Base-by-base conservation (phyloP, 2,888 invertebrate genomes). In the Tetrapedia diversipes region DNA sequence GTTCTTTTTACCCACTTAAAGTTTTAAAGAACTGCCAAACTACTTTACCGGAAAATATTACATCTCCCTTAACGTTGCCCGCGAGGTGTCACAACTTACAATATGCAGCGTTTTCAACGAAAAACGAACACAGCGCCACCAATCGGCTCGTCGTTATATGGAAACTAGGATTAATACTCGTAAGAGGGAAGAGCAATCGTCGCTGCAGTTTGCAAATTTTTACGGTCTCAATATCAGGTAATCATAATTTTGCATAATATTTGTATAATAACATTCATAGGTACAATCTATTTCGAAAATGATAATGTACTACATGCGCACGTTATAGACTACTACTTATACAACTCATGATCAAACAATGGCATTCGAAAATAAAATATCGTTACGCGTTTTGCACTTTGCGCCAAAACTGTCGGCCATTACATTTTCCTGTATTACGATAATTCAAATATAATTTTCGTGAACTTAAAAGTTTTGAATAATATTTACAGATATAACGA, bases 31-130 rank as follows among this genome's bases (percentile, higher is more conserved):
- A 57, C 53, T 70, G 47, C 57, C 59, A 63, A 61, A 63, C 66
- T 69, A 82, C 65, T 69, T 63, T 47, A 65, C 71, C 81, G 71
- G 67, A 78, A 68, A 71, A 65, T 75, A 71, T 69, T n/a, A 27
- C 78, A 66, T 68, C 61, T 59, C 51, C 34, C 22, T 24, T 47
- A 79, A 78, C 51, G 45, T 77, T 78, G 66, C 57, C 66, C 76
- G 76, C 80, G 60, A 74, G 74, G 67, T 72, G 68, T 63, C 81
- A 64, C 57, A 68, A 72, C 53, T 54, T 43, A 41, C n/a, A 8
- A 41, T 14, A 16, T 37, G 65, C 47, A 7, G 4, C 34, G 27
- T 47, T 60, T 47, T 4, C 41, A 14, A 4, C 0, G 1, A 6
- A 14, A n/a, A 14, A 2, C 16, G 32, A 39, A 19, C 10, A 22